These are phyloP conservation scores for Sinella curviseta DNA, from an alignment of 1,140 invertebrate species.

Conservation along the genomic window DNA sequence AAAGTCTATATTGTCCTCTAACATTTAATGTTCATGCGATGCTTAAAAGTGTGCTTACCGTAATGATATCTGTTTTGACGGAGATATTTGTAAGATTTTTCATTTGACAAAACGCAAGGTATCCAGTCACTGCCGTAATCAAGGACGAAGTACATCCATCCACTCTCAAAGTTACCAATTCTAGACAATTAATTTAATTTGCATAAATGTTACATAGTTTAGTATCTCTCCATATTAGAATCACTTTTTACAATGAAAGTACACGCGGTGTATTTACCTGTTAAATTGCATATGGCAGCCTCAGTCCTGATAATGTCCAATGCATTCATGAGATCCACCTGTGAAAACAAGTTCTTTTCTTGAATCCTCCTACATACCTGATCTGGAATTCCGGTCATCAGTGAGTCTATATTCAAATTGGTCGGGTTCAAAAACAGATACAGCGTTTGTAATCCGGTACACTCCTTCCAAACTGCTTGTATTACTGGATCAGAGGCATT, in stretches of 20 bases:
- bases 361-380: conserved; percentile 39
- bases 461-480: conserved; percentile 32
- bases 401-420: conserved; percentile 32
- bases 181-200: conserved; percentile 25
- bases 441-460: background rate
- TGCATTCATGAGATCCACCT: conserved; percentile 17
- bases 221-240: background rate
- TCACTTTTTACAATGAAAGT: background rate
- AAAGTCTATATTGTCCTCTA: background rate
- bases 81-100: conserved; percentile 30
- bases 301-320: conserved; percentile 36
- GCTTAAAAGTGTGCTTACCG: too few relatives aligned
- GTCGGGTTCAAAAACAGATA: background rate
- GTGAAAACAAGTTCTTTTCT: conserved; percentile 34
- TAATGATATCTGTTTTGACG: conserved; percentile 33
- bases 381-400: conserved; percentile 37
- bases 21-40: too few relatives aligned
- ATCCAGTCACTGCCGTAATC: conserved; percentile 32
- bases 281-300: conserved; percentile 29
- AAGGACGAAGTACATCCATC: conserved; percentile 32
- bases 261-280: background rate
- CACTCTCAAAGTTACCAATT: conserved; percentile 30
- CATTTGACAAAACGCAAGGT: conserved; percentile 36
- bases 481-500: conserved; percentile 31
- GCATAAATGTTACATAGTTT: too few relatives aligned